Base-by-base conservation (phyloP, 2,888 invertebrate genomes). In the Unio delphinus region DNA sequence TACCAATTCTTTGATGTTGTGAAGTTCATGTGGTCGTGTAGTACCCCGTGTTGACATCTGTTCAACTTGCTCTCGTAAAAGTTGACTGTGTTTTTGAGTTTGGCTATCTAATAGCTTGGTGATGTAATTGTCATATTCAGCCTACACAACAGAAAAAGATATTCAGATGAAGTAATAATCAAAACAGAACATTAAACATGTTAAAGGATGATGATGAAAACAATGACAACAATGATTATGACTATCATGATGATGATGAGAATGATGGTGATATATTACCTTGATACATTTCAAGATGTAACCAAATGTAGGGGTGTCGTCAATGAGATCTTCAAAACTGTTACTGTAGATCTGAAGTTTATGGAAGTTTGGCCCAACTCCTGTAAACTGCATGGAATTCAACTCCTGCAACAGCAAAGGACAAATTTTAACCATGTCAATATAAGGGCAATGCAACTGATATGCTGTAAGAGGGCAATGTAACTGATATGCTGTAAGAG, bases 91-190 rank as follows among this genome's bases (percentile, higher is more conserved):
- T 67, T 87, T 85, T 5, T 83, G 80, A 2, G 84, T 80, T 65
- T 87, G 86, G 62, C 80, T 80, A 71, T 88, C 87, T 67, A 89
- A 78, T 62, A 89, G 72, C 60, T 78, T 80, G 26, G 83, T 78
- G 55, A 89, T 82, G 74, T 88, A 89, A 69, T 83, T 82, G 73
- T 89, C 89, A 83, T 89, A 89, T 73, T 88, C 88, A 18, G 82
- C 78, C 89, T 89, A 77, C 11, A 45, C 0, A 45, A 45, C 45
- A 45, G 45, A 45, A 11, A 45, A 45, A 45, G 45, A 45, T 15
- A 45, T 45, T 45, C 11, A 45, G 45, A 45, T 45, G 45, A 45
- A 45, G 3, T 15, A 45, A 45, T 45, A 45, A 45, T 15, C 11
- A 45, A 15, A 45, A 45, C 7, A 34, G 6, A 1, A 45, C 11